Evolutionary conservation across 1,140 invertebrate genomes (phyloP).

Genomic region (Drosophila nigromelanica): DNA sequence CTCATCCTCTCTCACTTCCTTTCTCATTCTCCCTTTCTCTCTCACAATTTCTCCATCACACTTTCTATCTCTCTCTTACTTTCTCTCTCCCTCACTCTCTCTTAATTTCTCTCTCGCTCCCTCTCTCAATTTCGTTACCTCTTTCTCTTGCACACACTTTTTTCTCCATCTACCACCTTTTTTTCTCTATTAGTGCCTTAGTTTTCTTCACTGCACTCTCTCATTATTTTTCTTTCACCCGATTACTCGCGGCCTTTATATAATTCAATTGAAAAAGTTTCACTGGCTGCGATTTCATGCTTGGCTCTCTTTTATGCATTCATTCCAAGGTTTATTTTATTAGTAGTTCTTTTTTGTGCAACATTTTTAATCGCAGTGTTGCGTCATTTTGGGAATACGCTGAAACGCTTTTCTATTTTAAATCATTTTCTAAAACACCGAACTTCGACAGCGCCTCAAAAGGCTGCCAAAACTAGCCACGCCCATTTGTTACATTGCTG

Average conservation of each 20-base stretch:
- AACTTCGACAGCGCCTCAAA: conserved; percentile 7
- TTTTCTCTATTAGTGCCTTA: no score
- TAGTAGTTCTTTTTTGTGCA: not conserved
- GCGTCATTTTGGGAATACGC: not conserved
- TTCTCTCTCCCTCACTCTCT: not conserved
- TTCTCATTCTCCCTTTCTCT: not conserved
- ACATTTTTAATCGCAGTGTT: not conserved
- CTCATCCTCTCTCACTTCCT: not conserved
- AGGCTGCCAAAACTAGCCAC: conserved; percentile 25
- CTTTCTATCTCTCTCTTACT: not conserved
- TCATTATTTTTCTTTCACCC: no score
- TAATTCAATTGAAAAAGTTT: no score
- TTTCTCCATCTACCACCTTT: no score
- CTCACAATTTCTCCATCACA: not conserved
- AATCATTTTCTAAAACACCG: not conserved
- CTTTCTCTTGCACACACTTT: no score
- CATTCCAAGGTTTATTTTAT: no score
- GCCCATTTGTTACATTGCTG: conserved; percentile 31
- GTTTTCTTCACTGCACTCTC: no score
- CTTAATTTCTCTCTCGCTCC: not conserved
- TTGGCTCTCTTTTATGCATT: no score
- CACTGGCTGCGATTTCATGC: no score
- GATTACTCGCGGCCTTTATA: no score
- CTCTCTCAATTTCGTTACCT: not conserved
- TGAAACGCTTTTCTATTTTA: not conserved